Base-by-base conservation (phyloP, 2,113 vertebrate genomes). In the Danionella cerebrum region DNA sequence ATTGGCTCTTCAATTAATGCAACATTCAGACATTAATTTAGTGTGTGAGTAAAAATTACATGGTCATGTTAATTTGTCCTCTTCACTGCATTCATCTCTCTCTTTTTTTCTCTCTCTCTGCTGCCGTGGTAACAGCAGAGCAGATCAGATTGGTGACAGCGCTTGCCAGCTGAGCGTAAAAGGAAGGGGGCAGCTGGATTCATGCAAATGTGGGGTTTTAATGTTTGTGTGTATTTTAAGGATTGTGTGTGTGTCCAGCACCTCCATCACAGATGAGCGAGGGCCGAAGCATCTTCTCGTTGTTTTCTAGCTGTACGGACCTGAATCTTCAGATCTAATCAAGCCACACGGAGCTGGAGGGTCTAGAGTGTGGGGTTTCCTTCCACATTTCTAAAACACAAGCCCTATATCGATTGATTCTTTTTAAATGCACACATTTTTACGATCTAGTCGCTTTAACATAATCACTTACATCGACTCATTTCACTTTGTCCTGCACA, bases 101-200 rank as follows among this genome's bases (percentile, higher is more conserved):
- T 57, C 58, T 52, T 38, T 55, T 51, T 38, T 16, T 72, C 64
- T 72, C 71, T 69, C 70, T 65, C 67, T 65, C 81, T 82, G 81
- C 83, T 84, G 75, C 79, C 76, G 76, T 84, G 80, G 81, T 80
- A 84, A 84, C 83, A 80, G 78, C 74, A 76, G 69, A 69, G 48
- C 63, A 57, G 50, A 67, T 41, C 45, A 64, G 69, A 72, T 31
- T 63, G 63, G 55, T 47, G 72, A 62, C 63, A 38, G 48, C 25
- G 53, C 52, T 53, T 36, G 39, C 38, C 55, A 52, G 60, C 44
- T 38, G 50, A 31, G 55, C 38, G 29, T 67, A 16, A 24, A 58
- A 14, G 10, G 44, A 64, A 35, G 60, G 44, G 44, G 47, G 44
- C 60, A 64, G 60, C 60, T 64, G 60, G 29, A 48, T 48, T 22